A percentile compares a stretch with the other conserved stretches of the same genome.
phyloP scores from a whole-genome alignment of 2,797 vertebrate species.

The Enteromius thamalakanensis region DNA sequence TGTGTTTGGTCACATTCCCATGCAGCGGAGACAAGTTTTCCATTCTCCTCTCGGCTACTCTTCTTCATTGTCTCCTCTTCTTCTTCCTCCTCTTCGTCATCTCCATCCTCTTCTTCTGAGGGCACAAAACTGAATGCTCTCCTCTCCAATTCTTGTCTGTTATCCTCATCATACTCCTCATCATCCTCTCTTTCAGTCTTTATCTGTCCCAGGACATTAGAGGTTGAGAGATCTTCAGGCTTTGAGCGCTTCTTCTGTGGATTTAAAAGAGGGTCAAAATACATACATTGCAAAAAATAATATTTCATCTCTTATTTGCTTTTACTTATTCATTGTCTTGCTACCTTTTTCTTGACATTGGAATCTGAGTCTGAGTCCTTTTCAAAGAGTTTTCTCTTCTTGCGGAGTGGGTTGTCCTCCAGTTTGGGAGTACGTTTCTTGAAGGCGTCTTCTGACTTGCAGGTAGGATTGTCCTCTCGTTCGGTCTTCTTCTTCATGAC shows the following conservation, averaged over 20 bases:
- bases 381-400: conserved; percentile 91
- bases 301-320: conserved; percentile 15
- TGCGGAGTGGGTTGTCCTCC: conserved; percentile 80
- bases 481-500: conserved; percentile 79
- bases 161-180: conserved; percentile 71
- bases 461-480: conserved; percentile 84
- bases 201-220: conserved; percentile 84
- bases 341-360: conserved; percentile 85
- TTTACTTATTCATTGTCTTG: conserved; percentile 23
- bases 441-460: conserved; percentile 81
- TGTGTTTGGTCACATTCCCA: conserved; percentile 84
- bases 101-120: conserved; percentile 63
- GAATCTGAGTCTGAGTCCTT: conserved; percentile 89
- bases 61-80: conserved; percentile 68
- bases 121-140: conserved; percentile 62
- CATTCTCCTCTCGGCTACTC: conserved; percentile 59
- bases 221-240: conserved; percentile 78
- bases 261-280: conserved; percentile 56
- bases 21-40: conserved; percentile 65
- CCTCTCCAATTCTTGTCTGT: conserved; percentile 27
- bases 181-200: conserved; percentile 86
- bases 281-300: conserved; percentile 45
- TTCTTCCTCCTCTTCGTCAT: conserved; percentile 70
- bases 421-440: conserved; percentile 84
- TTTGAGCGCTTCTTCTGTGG: conserved; percentile 85